These are phyloP conservation scores for Scomber scombrus DNA, from an alignment of 2,113 vertebrate species.

Conservation along the genomic window DNA sequence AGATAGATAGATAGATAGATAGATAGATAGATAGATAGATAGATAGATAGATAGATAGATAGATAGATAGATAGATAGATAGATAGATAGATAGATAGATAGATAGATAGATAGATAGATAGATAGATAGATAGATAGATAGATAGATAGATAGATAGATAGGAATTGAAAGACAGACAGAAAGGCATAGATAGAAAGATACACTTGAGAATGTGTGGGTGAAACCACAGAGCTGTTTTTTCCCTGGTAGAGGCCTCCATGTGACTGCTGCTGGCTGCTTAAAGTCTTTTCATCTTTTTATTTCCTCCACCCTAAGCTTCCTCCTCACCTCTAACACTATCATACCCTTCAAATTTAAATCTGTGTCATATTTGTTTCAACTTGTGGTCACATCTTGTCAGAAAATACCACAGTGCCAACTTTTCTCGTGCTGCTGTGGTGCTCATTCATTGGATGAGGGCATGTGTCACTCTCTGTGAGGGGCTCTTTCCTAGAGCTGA, in stretches of 20 bases:
- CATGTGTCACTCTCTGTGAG: slow-evolving; percentile 35
- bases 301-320: slow-evolving; percentile 40
- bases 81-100: background rate
- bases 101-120: too few relatives aligned
- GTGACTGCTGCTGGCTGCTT: slow-evolving; percentile 19
- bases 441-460: background rate
- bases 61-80: background rate
- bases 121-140: too few relatives aligned
- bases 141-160: too few relatives aligned
- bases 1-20: too few relatives aligned
- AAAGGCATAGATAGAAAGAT: too few relatives aligned
- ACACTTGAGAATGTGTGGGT: slow-evolving; percentile 59
- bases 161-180: too few relatives aligned
- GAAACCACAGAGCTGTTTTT: slow-evolving; percentile 62
- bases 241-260: slow-evolving; percentile 14
- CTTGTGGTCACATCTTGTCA: slow-evolving; percentile 2
- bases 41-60: background rate
- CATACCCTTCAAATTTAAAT: slow-evolving; percentile 15
- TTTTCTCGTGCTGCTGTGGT: background rate
- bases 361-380: background rate
- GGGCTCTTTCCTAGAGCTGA: slow-evolving; percentile 70
- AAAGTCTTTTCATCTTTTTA: slow-evolving; percentile 35
- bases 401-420: slow-evolving; percentile 5
- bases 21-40: too few relatives aligned
- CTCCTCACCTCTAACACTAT: slow-evolving; percentile 3